These are phyloP conservation scores for Dynastes hyllus DNA, from an alignment of 2,888 invertebrate species.

Conservation along the genomic window DNA sequence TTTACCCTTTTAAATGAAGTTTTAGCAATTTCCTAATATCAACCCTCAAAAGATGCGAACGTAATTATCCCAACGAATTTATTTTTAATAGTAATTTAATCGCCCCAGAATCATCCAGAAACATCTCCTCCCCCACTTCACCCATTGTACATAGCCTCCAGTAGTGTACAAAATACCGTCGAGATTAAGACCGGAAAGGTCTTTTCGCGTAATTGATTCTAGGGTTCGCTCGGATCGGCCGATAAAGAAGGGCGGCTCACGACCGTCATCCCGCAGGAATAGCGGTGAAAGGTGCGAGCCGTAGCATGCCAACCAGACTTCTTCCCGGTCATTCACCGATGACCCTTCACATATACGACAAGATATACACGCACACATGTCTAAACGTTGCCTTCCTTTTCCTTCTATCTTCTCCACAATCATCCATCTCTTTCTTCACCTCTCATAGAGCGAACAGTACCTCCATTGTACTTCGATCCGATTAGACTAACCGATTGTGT, in stretches of 20 bases:
- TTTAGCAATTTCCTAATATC: not conserved
- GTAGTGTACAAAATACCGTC: conserved; percentile 12
- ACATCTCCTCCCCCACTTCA: not conserved
- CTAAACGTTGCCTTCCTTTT: not conserved
- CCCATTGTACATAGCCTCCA: not conserved
- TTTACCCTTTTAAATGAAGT: too few species aligned
- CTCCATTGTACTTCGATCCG: conserved; percentile 44
- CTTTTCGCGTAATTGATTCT: conserved; percentile 17
- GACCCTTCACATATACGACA: conserved; percentile 39
- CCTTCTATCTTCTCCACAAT: not conserved
- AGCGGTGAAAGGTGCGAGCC: conserved; percentile 16
- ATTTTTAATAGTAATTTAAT: conserved; percentile 1
- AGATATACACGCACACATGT: conserved; percentile 21
- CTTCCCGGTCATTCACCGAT: conserved; percentile 47
- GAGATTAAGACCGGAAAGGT: conserved; percentile 10
- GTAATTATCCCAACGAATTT: not conserved
- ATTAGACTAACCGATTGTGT: conserved; percentile 47
- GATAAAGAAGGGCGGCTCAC: conserved; percentile 12
- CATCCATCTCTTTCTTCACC: conserved; percentile 6
- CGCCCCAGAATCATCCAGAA: not conserved
- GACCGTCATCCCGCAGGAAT: conserved; percentile 12
- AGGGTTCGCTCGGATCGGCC: not conserved
- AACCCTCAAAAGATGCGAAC: not conserved
- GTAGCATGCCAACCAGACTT: conserved; percentile 20
- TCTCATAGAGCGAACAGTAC: conserved; percentile 17